Evolutionary conservation across 2,888 invertebrate genomes (phyloP).

Genomic region (Chrysotoxum bicinctum): DNA sequence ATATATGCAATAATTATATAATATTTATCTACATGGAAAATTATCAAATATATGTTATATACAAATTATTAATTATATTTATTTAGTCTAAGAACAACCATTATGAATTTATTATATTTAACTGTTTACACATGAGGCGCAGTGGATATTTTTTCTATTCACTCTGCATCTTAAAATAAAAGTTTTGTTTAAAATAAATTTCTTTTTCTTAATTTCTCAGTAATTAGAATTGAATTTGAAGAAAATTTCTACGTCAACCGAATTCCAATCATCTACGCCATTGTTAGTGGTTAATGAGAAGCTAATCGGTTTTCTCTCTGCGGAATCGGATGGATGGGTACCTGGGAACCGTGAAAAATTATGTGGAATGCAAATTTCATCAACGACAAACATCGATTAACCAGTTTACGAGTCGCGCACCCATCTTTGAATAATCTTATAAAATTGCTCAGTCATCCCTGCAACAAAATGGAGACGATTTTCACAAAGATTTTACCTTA

Average conservation of each 20-base stretch:
- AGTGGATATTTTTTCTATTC: conserved; percentile 42
- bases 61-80: conserved; percentile 45
- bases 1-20: conserved; percentile 16
- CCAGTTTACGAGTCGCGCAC: not conserved
- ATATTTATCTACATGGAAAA: conserved; percentile 29
- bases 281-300: conserved; percentile 26
- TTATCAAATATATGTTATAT: conserved; percentile 24
- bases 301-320: conserved; percentile 29
- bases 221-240: not conserved
- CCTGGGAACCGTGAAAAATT: not conserved
- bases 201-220: not conserved
- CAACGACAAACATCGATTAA: too few relatives aligned
- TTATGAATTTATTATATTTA: conserved; percentile 62
- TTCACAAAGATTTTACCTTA: conserved; percentile 12
- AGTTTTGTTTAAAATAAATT: conserved; percentile 49
- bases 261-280: conserved; percentile 56
- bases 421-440: conserved; percentile 22
- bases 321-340: conserved; percentile 7
- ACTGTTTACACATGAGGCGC: conserved; percentile 2
- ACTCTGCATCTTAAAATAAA: conserved; percentile 57
- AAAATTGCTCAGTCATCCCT: conserved; percentile 55
- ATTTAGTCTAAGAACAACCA: conserved; percentile 46
- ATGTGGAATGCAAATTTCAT: conserved; percentile 43
- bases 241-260: not conserved
- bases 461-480: conserved; percentile 26